Evolutionary conservation across 2,888 invertebrate species (phyloP), one percentile per base, ranked within the genome.

Genomic region (Netelia virgata): DNA sequence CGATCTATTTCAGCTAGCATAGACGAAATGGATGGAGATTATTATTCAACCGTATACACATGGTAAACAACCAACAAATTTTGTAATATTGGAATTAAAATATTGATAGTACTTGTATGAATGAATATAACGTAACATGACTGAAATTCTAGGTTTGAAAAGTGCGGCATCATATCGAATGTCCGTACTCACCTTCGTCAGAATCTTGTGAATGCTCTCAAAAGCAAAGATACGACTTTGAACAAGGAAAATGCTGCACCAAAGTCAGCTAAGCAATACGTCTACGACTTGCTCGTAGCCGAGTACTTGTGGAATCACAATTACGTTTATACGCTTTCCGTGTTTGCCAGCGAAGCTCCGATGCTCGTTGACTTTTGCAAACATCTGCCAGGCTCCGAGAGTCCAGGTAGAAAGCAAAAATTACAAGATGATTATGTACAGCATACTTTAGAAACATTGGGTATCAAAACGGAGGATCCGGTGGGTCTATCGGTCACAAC

Each of bases 281-380:
- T 93, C 50, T 91, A 93, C 36, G 93, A 93, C 88, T 87, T 93
- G 78, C 84, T 93, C 6, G 88, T 93, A 81, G 93, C 93, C 0
- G 93, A 93, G 74, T 93, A 93, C 87, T 87, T 93, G 47, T 92
- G 92, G 82, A 92, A 90, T 85, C 91, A 90, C 68, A 92, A 93
- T 89, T 93, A 93, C 64, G 90, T 90, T 18, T 93, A 93, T 72
- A 91, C 93, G 0, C 74, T 93, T 16, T 93, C 93, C 1, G 91
- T 93, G 73, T 93, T 93, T 74, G 91, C 93, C 14, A 93, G 93
- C 57, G 93, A 93, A 86, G 92, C 92, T 68, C 93, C 93, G 1
- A 77, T 93, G 41, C 89, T 93, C 63, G 88, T 92, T 16, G 90
- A 93, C 85, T 92, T 93, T 78, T 89, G 90, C 59, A 90, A 91